Evolutionary conservation across 2,113 vertebrate species (phyloP), one percentile per base, ranked within the genome.

Genomic region (Ctenomys sociabilis): DNA sequence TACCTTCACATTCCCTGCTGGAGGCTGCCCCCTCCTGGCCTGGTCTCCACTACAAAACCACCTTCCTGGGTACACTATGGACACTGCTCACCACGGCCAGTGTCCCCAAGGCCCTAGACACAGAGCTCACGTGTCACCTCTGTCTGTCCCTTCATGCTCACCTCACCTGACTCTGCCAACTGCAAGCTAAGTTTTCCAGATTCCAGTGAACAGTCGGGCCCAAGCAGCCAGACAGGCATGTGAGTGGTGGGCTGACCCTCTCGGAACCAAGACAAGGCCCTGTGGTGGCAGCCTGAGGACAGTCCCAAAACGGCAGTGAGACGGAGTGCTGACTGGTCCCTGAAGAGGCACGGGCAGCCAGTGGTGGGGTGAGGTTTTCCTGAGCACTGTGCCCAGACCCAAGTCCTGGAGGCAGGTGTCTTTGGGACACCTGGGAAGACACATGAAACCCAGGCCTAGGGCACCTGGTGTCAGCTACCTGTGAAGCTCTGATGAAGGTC

Each of bases 371-470:
- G 12, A 73, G 82, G 40, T 91, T 80, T 32, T 14, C 24, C 0
- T 0, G 6, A 14, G 52, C 30, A 64, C 4, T 1, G 5, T 11
- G 3, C 24, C 68, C 21, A 1, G 49, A 35, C 32, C 7, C 22
- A 85, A 77, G 43, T 35, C 30, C 61, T 9, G 35, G 52, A 12
- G 21, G 28, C 0, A 30, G 61, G 17, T 0, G 17, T 73, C 10
- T 35, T 17, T 35, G 59, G 40, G 52, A n/a, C 54, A 63, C 30
- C 1, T 8, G 45, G 6, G 43, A 35, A 16, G 14, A 7, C 1
- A 21, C 37, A 4, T 0, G 0, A 0, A 7, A 17, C 9, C 43
- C 0, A 24, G 26, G 40, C 63, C 77, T 35, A 21, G 10, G 32
- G 68, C 73, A 19, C 2, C 6, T 37, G n/a, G 14, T 28, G 5